Evolutionary conservation across 2,113 vertebrate species (phyloP), one percentile per base, ranked within the genome.

Genomic region (Zeus faber): DNA sequence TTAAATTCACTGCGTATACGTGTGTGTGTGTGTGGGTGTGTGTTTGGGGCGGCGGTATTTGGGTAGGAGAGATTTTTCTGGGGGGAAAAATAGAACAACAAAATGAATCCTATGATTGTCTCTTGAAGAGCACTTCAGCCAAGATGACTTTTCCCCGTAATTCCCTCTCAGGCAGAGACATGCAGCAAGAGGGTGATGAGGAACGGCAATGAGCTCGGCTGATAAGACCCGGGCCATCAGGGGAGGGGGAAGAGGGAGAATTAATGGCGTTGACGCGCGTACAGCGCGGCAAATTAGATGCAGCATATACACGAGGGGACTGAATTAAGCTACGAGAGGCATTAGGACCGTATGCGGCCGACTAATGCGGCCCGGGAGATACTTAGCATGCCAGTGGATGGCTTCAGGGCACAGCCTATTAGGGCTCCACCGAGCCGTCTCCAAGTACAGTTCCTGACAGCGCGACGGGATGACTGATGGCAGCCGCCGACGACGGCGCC

Each of bases 371-470:
- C 60, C 61, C 57, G 17, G 45, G 59, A 50, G 76, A 65, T 62
- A 74, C 65, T 78, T 72, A 60, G 47, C 52, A 76, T 74, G 70
- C 63, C 35, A 37, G 23, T 17, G 63, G 68, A 76, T 56, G 64
- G 46, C 53, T 47, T 55, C 54, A 6, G 51, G 60, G 54, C 62
- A 48, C 62, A 69, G 50, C 62, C 51, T 49, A 71, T 78, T 79
- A 76, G 54, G 18, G 59, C 59, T 62, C 59, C 56, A 39, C 63
- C 64, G 54, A 51, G 57, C 44, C 63, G 60, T 65, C 74, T 74
- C 41, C 70, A 75, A 75, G 80, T 50, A 65, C 68, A 75, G 29
- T 61, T 77, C 41, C 56, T 71, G 70, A 73, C 72, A 75, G 63
- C 2, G 37, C 69, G 61, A 68, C 31, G 73, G 64, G 21, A 57